These are phyloP conservation scores for Drosophila albomicans DNA, from an alignment of 1,140 invertebrate species.

Conservation along the genomic window DNA sequence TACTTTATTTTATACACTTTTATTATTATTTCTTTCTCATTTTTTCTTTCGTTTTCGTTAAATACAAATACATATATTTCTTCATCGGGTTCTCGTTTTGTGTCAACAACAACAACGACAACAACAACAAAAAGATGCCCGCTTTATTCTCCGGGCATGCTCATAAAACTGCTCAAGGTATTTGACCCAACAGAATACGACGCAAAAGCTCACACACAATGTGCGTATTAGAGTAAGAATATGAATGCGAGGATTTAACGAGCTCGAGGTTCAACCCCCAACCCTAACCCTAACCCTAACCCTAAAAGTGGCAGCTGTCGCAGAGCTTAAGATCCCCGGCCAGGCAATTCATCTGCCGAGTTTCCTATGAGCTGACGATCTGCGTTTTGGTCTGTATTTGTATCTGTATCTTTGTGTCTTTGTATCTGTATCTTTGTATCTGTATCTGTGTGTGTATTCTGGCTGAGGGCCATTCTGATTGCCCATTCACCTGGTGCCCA, in stretches of 20 bases:
- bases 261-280: constrained; percentile 3
- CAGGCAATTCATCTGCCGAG: not conserved
- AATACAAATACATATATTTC: not conserved
- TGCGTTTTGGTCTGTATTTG: not conserved
- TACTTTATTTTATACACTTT: constrained; percentile 7
- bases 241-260: not conserved
- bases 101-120: constrained; percentile 61
- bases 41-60: not conserved
- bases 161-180: constrained; percentile 63
- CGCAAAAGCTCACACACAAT: constrained; percentile 38
- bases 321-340: constrained; percentile 31
- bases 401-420: not conserved
- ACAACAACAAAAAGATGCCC: constrained; percentile 44
- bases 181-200: constrained; percentile 63
- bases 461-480: constrained; percentile 31
- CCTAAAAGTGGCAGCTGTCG: constrained; percentile 39
- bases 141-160: constrained; percentile 50
- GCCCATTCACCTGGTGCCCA: constrained; percentile 40
- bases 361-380: constrained; percentile 9
- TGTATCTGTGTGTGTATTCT: constrained; percentile 8
- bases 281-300: constrained; percentile 16
- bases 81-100: constrained; percentile 26
- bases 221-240: not conserved
- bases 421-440: not conserved
- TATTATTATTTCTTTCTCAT: not conserved